Evolutionary conservation across 2,113 vertebrate species (phyloP), one percentile per base, ranked within the genome.

Genomic region (Rhea americana): DNA sequence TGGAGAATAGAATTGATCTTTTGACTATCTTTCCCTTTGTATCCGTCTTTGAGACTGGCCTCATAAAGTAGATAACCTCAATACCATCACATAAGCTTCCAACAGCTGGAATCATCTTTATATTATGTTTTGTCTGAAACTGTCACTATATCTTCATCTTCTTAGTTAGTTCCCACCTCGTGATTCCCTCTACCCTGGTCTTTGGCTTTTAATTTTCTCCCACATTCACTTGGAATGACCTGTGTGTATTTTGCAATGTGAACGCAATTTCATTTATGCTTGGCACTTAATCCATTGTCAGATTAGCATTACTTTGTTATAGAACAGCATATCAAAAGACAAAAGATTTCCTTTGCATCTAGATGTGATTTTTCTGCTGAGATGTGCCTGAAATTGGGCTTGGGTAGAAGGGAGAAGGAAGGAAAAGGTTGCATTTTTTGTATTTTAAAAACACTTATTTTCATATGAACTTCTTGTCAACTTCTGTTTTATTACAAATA

Each of bases 1-100:
- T 65, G 56, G 74, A 93, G 56, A 73, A 79, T 1, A 87, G 37
- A 90, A 95, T 58, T 70, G 86, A 96, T 95, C 65, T 94, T 89
- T 93, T 80, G 6, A 68, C 82, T 93, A 76, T 37, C 65, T 95
- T 94, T 91, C 37, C 79, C 43, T 87, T 93, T 93, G 41, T 87
- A 47, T 47, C 56, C 75, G 47, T 89, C 67, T 89, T 93, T 85
- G 71, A 87, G 77, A 48, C 25, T 0, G 0, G 50, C 61, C 35
- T 94, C 76, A 59, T 77, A 59, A 81, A 63, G 37, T 21, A 48
- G 43, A 30, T 20, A 67, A 48, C 21, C 41, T 92, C 59, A 73
- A 9, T 47, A 76, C 13, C 37, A 41, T 19, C 26, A 20, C 15
- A 59, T 41, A 28, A 58, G n/a, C 45, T 78, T 96, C 72, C 82